A percentile compares a stretch with the other conserved stretches of the same genome.
Conservation (phyloP, 2,113 vertebrate species). For the Tragelaphus scriptus region DNA sequence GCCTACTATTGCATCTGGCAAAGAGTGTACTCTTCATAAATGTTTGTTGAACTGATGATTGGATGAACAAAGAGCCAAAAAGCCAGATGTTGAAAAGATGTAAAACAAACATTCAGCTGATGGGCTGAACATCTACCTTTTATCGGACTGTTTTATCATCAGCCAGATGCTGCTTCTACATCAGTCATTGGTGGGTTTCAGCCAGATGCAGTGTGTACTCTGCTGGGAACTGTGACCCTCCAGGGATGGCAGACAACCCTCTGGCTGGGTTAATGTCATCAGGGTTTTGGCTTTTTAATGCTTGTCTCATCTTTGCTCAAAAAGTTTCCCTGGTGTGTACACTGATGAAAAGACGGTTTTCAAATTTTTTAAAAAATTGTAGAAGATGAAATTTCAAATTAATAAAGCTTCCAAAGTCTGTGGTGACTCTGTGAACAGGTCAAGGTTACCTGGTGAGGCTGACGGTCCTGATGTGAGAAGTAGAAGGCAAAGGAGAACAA, state of each 20-base stretch:
- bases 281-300: not conserved
- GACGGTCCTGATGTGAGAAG: not conserved
- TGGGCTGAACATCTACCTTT: not conserved
- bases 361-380: not conserved
- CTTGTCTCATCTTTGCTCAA: not conserved
- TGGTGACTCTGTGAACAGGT: not conserved
- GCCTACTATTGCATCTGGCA: conserved; percentile 1
- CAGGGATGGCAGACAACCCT: not conserved
- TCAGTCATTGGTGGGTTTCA: not conserved
- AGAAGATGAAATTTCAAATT: conserved; percentile 4
- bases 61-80: not conserved
- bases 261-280: not conserved
- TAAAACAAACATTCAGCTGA: conserved; percentile 27
- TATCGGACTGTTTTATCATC: not conserved
- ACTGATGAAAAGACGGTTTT: not conserved
- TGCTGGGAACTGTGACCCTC: not conserved
- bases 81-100: conserved; percentile 52
- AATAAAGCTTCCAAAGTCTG: not conserved
- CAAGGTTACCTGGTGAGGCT: not conserved
- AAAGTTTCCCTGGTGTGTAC: not conserved
- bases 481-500: not conserved
- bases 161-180: conserved; percentile 25
- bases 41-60: conserved; percentile 39
- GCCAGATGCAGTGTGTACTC: not conserved
- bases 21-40: conserved; percentile 26